Evolutionary conservation across 2,888 invertebrate genomes (phyloP).

Genomic region (Lasioglossum oenotherae): DNA sequence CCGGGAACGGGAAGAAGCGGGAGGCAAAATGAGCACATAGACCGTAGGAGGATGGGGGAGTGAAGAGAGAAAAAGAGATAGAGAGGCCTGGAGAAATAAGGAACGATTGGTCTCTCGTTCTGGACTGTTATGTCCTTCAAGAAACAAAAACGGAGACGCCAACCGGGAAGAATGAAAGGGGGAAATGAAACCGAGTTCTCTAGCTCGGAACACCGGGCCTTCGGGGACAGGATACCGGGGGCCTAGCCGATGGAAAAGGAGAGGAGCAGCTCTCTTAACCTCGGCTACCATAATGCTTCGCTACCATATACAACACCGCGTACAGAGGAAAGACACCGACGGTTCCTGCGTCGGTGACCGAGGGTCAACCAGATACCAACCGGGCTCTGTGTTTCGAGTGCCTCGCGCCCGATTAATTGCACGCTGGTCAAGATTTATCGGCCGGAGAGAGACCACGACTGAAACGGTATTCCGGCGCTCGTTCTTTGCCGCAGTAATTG

Average conservation of each 20-base stretch:
- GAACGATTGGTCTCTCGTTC: constrained; percentile 43
- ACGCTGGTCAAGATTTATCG: constrained; percentile 79
- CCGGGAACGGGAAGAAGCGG: constrained; percentile 52
- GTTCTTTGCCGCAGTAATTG: constrained; percentile 74
- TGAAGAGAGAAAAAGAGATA: not conserved
- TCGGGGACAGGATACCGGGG: not conserved
- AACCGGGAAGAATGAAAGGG: constrained; percentile 43
- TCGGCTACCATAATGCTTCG: constrained; percentile 63
- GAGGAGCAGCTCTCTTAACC: constrained; percentile 48
- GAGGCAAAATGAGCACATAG: not conserved
- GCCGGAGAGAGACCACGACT: constrained; percentile 67
- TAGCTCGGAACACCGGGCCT: not conserved
- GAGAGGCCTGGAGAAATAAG: constrained; percentile 21
- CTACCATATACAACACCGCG: constrained; percentile 65
- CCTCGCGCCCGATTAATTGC: constrained; percentile 81
- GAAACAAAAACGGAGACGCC: constrained; percentile 52
- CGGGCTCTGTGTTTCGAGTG: constrained; percentile 72
- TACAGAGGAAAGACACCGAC: constrained; percentile 67
- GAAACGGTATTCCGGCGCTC: constrained; percentile 72
- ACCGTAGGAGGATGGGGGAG: not conserved
- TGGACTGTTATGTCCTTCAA: constrained; percentile 38
- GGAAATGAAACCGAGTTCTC: constrained; percentile 38
- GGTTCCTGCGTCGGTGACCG: constrained; percentile 73
- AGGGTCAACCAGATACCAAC: constrained; percentile 79
- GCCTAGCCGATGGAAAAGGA: constrained; percentile 6